Conservation (phyloP, 2,888 invertebrate species). For the Sphaerophoria taeniata region DNA sequence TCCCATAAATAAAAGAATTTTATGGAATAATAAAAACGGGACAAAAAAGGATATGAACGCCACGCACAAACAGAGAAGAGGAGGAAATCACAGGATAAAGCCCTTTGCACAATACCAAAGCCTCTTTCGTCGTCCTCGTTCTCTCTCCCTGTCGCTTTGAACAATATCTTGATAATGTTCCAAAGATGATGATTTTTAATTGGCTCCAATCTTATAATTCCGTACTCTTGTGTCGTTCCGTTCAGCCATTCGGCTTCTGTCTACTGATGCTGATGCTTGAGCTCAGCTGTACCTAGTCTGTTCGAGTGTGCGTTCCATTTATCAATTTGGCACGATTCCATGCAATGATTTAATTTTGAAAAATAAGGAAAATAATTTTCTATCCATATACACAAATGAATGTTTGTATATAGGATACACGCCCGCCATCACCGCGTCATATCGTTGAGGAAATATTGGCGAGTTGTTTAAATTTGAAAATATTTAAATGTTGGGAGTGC, state of each 20-base stretch:
- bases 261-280: slow-evolving; percentile 7
- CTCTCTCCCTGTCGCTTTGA: not conserved
- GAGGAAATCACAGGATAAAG: slow-evolving; percentile 4
- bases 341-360: slow-evolving; percentile 67
- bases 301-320: slow-evolving; percentile 58
- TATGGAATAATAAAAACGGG: slow-evolving; percentile 25
- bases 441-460: no score
- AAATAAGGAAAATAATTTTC: slow-evolving; percentile 17
- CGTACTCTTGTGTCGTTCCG: not conserved
- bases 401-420: not conserved
- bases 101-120: not conserved
- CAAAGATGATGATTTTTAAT: slow-evolving; percentile 70
- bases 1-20: slow-evolving; percentile 3
- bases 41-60: not conserved
- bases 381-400: slow-evolving; percentile 10
- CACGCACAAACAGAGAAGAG: slow-evolving; percentile 23
- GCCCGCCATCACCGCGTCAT: not conserved
- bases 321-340: slow-evolving; percentile 74
- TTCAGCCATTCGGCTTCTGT: no score
- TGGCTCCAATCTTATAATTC: slow-evolving; percentile 64
- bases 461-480: slow-evolving; percentile 23
- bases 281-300: not conserved
- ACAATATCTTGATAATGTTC: slow-evolving; percentile 70
- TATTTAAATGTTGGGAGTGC: no score
- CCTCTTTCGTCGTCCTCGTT: no score